Evolutionary conservation across 2,797 vertebrate species (phyloP).

Genomic region (Hylomyscus alleni): DNA sequence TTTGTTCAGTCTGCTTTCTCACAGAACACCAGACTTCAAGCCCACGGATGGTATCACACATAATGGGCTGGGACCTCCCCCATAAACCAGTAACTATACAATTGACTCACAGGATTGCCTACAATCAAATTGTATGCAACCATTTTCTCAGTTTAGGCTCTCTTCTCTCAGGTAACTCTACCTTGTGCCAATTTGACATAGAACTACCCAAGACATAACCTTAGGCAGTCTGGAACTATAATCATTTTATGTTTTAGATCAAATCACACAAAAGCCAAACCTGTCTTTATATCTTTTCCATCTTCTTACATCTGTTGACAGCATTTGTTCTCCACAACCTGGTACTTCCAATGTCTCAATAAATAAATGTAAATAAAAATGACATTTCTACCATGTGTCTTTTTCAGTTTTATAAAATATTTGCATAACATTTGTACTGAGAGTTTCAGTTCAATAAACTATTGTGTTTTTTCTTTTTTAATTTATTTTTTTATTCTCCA

Average conservation of each 20-base stretch:
- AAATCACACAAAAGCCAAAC: neutral
- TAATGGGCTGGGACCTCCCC: no score
- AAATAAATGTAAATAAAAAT: neutral
- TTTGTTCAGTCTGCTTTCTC: neutral
- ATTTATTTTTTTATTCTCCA: no score
- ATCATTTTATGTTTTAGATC: neutral
- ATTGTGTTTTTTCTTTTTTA: no score
- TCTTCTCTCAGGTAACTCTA: neutral
- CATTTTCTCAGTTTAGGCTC: neutral
- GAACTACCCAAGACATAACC: neutral
- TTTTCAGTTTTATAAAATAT: neutral
- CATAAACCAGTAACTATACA: neutral
- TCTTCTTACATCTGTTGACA: neutral
- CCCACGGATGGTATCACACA: neutral
- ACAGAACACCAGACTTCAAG: no score
- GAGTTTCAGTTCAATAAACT: neutral
- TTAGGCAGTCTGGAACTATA: neutral
- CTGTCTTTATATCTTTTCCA: neutral
- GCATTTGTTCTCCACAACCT: conserved; percentile 17
- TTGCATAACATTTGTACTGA: neutral
- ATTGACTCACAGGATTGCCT: neutral
- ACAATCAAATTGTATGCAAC: neutral
- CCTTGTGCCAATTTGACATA: neutral
- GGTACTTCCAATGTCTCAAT: neutral
- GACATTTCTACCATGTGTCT: neutral